A percentile compares a stretch with the other conserved stretches of the same genome.
Conservation (phyloP, 2,888 invertebrate species). For the Drosophila yooni region DNA sequence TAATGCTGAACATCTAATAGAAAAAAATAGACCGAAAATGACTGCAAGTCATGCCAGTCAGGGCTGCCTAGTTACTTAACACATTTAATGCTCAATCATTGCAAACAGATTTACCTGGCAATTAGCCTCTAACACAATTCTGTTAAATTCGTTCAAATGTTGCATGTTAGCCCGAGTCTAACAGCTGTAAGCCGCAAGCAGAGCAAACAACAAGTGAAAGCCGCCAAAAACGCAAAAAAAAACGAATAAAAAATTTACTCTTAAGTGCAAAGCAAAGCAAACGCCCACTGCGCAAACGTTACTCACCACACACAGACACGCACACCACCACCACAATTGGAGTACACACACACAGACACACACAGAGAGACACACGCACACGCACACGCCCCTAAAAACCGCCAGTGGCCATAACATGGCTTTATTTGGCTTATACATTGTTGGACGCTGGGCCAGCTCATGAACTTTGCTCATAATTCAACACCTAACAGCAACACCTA, state of each 20-base stretch:
- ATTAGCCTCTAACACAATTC: conserved; percentile 50
- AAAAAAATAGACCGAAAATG: not conserved
- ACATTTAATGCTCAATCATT: conserved; percentile 60
- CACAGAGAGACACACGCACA: conserved; percentile 6
- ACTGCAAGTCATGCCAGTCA: conserved; percentile 45
- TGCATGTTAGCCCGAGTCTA: conserved; percentile 21
- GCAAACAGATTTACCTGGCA: conserved; percentile 63
- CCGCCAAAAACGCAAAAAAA: conserved; percentile 10
- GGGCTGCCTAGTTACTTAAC: conserved; percentile 39
- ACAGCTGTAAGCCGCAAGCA: conserved; percentile 34
- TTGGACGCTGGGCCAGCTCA: conserved; percentile 51
- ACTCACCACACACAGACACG: conserved; percentile 47
- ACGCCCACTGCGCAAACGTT: conserved; percentile 63
- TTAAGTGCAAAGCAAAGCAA: conserved; percentile 47
- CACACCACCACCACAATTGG: not conserved
- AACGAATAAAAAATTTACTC: conserved; percentile 28
- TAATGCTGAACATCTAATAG: not conserved
- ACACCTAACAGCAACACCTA: conserved; percentile 72
- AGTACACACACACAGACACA: conserved; percentile 32
- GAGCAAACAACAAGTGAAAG: conserved; percentile 62
- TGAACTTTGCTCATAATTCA: conserved; percentile 78
- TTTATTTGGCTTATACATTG: conserved; percentile 67
- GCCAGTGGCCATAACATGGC: conserved; percentile 70
- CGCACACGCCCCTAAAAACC: conserved; percentile 31
- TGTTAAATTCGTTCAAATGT: conserved; percentile 19